Conservation (phyloP, 2,888 invertebrate species). For the Drosophila borborema region DNA sequence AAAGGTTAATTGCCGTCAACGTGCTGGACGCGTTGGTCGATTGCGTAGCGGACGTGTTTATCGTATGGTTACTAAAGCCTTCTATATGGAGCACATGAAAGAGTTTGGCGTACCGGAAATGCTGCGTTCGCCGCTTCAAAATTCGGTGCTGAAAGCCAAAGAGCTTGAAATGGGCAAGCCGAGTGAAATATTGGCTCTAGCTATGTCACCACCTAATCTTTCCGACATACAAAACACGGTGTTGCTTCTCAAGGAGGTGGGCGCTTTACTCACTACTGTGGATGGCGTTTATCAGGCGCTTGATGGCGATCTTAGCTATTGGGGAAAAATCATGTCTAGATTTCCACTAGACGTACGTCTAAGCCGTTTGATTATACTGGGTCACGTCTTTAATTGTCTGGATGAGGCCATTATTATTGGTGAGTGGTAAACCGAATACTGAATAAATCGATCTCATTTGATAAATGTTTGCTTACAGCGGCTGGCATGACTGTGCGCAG, state of each 20-base stretch:
- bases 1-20: slow-evolving; percentile 94
- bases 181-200: slow-evolving; percentile 91
- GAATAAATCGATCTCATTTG: not conserved
- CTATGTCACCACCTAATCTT: slow-evolving; percentile 94
- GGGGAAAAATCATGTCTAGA: slow-evolving; percentile 93
- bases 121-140: slow-evolving; percentile 92
- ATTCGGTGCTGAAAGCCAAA: slow-evolving; percentile 92
- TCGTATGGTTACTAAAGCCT: slow-evolving; percentile 89
- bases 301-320: slow-evolving; percentile 95
- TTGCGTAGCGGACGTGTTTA: slow-evolving; percentile 94
- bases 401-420: slow-evolving; percentile 94
- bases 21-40: slow-evolving; percentile 96
- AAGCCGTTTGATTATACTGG: slow-evolving; percentile 93
- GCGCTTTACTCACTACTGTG: slow-evolving; percentile 89
- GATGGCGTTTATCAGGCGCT: slow-evolving; percentile 86
- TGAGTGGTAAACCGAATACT: slow-evolving; percentile 32
- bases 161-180: slow-evolving; percentile 93
- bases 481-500: slow-evolving; percentile 93
- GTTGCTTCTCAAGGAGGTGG: slow-evolving; percentile 93
- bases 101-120: slow-evolving; percentile 91
- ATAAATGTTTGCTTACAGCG: slow-evolving; percentile 85
- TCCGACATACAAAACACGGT: slow-evolving; percentile 93
- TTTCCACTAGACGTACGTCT: slow-evolving; percentile 93
- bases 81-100: slow-evolving; percentile 87
- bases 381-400: slow-evolving; percentile 93